phyloP scores from a whole-genome alignment of 2,797 vertebrate species.

The Takifugu rubripes region DNA sequence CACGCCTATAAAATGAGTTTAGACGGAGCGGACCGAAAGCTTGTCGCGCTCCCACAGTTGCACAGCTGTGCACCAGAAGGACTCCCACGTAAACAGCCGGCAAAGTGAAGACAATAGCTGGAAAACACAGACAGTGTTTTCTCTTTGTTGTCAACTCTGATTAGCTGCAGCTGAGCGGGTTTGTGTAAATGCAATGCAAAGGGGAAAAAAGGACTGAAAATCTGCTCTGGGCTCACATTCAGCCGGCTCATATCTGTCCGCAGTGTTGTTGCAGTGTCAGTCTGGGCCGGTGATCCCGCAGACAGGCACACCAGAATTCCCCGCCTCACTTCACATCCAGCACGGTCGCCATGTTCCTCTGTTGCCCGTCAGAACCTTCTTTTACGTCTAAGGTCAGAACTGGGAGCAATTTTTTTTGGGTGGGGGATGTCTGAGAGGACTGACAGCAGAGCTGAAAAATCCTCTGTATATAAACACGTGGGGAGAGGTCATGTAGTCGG shows the following conservation, averaged over 20 bases:
- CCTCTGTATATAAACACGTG: slow-evolving; percentile 2
- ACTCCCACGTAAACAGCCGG: neutral
- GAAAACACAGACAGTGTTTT: neutral
- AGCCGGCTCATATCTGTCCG: neutral
- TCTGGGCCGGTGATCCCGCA: slow-evolving; percentile 24
- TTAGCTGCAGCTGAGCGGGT: slow-evolving; percentile 5
- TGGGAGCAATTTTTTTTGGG: too few relatives aligned
- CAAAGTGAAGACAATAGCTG: slow-evolving; percentile 12
- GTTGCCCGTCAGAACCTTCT: neutral
- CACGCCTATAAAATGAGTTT: slow-evolving; percentile 1
- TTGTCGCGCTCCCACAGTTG: slow-evolving; percentile 2
- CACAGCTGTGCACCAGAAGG: slow-evolving; percentile 13
- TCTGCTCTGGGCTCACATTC: too few relatives aligned
- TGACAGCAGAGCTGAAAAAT: neutral
- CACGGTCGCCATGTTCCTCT: slow-evolving; percentile 15
- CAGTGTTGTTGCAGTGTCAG: slow-evolving; percentile 25
- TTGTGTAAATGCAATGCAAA: neutral
- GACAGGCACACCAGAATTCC: slow-evolving; percentile 50
- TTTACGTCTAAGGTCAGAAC: too few relatives aligned
- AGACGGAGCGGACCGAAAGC: slow-evolving; percentile 12
- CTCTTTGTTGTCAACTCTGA: slow-evolving; percentile 3
- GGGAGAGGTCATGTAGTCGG: slow-evolving; percentile 26
- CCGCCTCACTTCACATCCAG: slow-evolving; percentile 26
- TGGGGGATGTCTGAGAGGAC: too few relatives aligned
- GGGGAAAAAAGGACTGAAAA: neutral